Evolutionary conservation across 2,888 invertebrate genomes (phyloP).

Genomic region (Andrena minutula): DNA sequence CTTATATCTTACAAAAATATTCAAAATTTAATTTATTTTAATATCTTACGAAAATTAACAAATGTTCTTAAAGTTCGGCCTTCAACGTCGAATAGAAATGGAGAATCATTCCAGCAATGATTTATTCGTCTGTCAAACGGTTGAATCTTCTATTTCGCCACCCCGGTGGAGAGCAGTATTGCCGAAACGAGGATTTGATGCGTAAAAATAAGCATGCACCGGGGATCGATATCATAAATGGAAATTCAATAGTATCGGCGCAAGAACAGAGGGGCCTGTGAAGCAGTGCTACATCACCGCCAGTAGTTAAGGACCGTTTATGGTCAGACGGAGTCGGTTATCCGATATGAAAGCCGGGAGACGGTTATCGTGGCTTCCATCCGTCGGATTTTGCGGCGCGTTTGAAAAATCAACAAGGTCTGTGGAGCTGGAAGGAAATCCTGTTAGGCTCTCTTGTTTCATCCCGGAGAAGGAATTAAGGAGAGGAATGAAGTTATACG

Average conservation of each 20-base stretch:
- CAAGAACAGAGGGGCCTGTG: neutral
- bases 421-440: conserved; percentile 43
- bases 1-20: too few species aligned
- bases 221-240: conserved; percentile 16
- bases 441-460: conserved; percentile 51
- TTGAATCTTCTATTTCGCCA: conserved; percentile 13
- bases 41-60: too few species aligned
- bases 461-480: conserved; percentile 42
- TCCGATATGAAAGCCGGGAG: conserved; percentile 34
- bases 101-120: too few species aligned
- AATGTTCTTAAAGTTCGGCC: too few species aligned
- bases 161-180: neutral
- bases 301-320: conserved; percentile 56
- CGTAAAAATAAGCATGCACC: conserved; percentile 32
- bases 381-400: conserved; percentile 34
- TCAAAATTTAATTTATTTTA: neutral
- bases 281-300: neutral
- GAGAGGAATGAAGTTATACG: conserved; percentile 51
- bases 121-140: neutral
- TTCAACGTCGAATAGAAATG: too few species aligned
- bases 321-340: conserved; percentile 52
- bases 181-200: conserved; percentile 17
- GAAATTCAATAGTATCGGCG: conserved; percentile 42
- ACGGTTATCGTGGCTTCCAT: conserved; percentile 31
- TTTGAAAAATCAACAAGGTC: conserved; percentile 56